Percentiles rank a stretch among this genome's conserved stretches.
Conservation (phyloP, 2,888 invertebrate species). For the Phaonia tiefii region DNA sequence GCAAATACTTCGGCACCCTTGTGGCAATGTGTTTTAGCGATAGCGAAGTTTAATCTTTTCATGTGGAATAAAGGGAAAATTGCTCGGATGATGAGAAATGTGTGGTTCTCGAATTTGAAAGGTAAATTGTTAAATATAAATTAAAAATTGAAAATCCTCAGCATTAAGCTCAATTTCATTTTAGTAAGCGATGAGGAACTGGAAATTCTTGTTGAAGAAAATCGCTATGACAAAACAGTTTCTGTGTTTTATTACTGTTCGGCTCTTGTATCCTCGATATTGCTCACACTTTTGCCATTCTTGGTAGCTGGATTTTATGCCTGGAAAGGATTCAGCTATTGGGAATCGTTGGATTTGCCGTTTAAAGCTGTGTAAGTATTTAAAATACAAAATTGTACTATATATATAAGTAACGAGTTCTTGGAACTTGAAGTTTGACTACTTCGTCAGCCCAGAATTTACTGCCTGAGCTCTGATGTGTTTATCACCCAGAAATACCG, state of each 20-base stretch:
- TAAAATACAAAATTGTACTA: background rate
- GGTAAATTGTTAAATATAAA: slow-evolving; percentile 39
- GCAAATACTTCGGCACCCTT: slow-evolving; percentile 50
- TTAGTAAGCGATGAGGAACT: slow-evolving; percentile 38
- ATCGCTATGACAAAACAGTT: slow-evolving; percentile 25
- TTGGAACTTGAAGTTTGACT: no score
- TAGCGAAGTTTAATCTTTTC: slow-evolving; percentile 50
- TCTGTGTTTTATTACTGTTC: slow-evolving; percentile 31
- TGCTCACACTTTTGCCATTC: slow-evolving; percentile 26
- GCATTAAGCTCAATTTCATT: no score
- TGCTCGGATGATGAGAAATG: slow-evolving; percentile 26
- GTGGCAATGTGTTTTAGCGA: slow-evolving; percentile 48
- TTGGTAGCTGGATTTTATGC: slow-evolving; percentile 21
- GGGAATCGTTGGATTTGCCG: slow-evolving; percentile 8
- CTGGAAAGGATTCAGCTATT: background rate
- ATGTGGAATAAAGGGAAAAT: slow-evolving; percentile 53
- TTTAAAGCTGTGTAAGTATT: slow-evolving; percentile 48
- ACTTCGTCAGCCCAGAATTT: no score
- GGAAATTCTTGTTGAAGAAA: slow-evolving; percentile 32
- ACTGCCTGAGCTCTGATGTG: no score
- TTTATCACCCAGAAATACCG: no score
- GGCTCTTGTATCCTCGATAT: slow-evolving; percentile 20
- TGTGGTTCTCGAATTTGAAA: slow-evolving; percentile 44
- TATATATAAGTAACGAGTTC: no score
- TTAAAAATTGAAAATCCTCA: background rate